Evolutionary conservation across 2,888 invertebrate genomes (phyloP).

Genomic region (Volucella zonaria): DNA sequence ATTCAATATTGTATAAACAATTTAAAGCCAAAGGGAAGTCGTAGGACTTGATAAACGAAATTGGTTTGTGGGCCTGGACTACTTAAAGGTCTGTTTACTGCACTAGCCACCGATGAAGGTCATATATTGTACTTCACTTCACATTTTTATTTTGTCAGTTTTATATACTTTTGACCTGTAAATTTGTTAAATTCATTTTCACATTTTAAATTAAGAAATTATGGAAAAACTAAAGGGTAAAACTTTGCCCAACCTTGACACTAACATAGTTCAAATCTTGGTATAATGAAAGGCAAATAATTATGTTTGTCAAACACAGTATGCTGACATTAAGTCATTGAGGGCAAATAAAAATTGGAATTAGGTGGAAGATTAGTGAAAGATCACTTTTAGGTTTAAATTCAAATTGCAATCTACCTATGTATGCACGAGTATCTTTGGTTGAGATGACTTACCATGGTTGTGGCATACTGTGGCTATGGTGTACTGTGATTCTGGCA

Average conservation of each 20-base stretch:
- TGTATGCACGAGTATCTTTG: too few species aligned
- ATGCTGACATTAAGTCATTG: too few species aligned
- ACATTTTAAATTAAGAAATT: background rate
- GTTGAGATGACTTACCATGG: too few species aligned
- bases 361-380: too few species aligned
- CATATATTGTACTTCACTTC: constrained; percentile 26
- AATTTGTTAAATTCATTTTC: constrained; percentile 14
- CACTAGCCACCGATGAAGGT: constrained; percentile 12
- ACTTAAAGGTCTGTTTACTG: constrained; percentile 30
- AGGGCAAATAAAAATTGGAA: too few species aligned
- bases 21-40: constrained; percentile 41
- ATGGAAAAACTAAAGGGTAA: constrained; percentile 5
- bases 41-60: constrained; percentile 1
- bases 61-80: background rate
- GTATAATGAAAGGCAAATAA: constrained; percentile 26
- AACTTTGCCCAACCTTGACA: background rate
- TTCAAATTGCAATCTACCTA: too few species aligned
- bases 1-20: constrained; percentile 46
- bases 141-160: constrained; percentile 1
- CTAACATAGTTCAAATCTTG: constrained; percentile 14
- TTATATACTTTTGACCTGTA: constrained; percentile 15
- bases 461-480: too few species aligned
- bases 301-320: constrained; percentile 5
- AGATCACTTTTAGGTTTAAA: too few species aligned
- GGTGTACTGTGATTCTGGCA: too few species aligned